Evolutionary conservation across 2,113 vertebrate genomes (phyloP), one percentile per base, ranked within the genome.

Genomic region (Psettodes erumei): DNA sequence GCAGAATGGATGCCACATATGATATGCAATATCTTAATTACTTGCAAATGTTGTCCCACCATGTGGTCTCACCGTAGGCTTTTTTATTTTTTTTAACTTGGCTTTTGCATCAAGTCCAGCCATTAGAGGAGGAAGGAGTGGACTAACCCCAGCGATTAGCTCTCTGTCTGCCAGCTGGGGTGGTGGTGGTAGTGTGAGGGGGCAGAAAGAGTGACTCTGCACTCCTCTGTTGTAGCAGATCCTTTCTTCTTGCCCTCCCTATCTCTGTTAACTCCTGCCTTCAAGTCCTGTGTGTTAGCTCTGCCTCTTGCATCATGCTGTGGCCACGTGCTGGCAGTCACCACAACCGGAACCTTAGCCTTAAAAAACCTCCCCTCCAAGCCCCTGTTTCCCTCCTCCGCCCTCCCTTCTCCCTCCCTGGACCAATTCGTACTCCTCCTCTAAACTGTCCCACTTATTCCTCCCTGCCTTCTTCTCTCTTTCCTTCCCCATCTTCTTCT

Each of bases 11-110:
- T 43, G 38, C 80, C n/a, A n/a, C n/a, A n/a, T 70, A 81, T 69
- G 77, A n/a, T 65, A 81, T 90, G 88, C 87, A 83, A 81, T 86
- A 79, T 86, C 83, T 82, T 90, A 88, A 90, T 90, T 90, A 89
- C 73, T 77, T 43, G 76, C 71, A 71, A 79, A 70, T 66, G 38
- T 67, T 76, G 75, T 81, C 69, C 8, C 68, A n/a, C 70, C 84
- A 77, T 87, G 85, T 84, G 87, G 85, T 72, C 85, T 60, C 27
- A 37, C 72, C 65, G 71, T 45, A 53, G 68, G 30, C 43, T 23
- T 53, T 53, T 19, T 28, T n/a, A n/a, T n/a, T n/a, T n/a, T n/a
- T n/a, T n/a, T n/a, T n/a, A n/a, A 7, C 25, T 42, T 53, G 50
- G 8, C 6, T 28, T 38, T 23, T 30, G 70, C 27, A 71, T 27